phyloP scores from a whole-genome alignment of 2,797 vertebrate species.

The Siniperca undulata region DNA sequence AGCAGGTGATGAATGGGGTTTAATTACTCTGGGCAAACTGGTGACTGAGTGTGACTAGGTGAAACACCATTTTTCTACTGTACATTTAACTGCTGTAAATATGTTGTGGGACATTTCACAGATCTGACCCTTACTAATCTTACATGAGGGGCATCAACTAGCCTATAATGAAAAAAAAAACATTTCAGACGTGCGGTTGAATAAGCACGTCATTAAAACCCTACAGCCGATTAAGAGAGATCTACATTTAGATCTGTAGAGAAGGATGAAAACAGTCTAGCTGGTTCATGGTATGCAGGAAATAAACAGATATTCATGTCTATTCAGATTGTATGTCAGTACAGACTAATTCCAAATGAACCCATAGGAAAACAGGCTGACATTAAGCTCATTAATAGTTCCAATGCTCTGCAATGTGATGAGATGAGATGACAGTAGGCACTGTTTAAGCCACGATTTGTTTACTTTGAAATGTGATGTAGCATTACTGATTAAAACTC shows the following conservation, averaged over 20 bases:
- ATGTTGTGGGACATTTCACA: not conserved
- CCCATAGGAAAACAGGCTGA: slow-evolving; percentile 26
- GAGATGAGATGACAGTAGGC: slow-evolving; percentile 20
- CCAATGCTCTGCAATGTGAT: slow-evolving; percentile 1
- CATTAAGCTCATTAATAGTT: slow-evolving; percentile 41
- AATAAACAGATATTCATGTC: slow-evolving; percentile 25
- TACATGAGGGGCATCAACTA: not conserved
- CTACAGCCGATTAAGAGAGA: slow-evolving; percentile 10
- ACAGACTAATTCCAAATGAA: slow-evolving; percentile 17
- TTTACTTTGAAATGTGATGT: slow-evolving; percentile 37
- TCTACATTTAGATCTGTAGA: not conserved
- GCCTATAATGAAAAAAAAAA: slow-evolving; percentile 2
- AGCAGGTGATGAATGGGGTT: slow-evolving; percentile 21
- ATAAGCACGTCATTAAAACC: not conserved
- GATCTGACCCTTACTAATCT: slow-evolving; percentile 8
- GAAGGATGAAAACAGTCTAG: not conserved
- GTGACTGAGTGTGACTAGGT: not conserved
- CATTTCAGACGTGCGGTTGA: not conserved
- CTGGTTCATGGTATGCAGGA: not conserved
- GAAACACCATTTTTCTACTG: slow-evolving; percentile 7
- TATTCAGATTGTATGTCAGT: slow-evolving; percentile 7
- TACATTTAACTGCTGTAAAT: not conserved
- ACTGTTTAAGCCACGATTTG: slow-evolving; percentile 27
- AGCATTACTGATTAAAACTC: slow-evolving; percentile 34
- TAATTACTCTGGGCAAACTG: slow-evolving; percentile 1